Evolutionary conservation across 1,140 invertebrate species (phyloP).

Genomic region (Drosophila prosaltans): DNA sequence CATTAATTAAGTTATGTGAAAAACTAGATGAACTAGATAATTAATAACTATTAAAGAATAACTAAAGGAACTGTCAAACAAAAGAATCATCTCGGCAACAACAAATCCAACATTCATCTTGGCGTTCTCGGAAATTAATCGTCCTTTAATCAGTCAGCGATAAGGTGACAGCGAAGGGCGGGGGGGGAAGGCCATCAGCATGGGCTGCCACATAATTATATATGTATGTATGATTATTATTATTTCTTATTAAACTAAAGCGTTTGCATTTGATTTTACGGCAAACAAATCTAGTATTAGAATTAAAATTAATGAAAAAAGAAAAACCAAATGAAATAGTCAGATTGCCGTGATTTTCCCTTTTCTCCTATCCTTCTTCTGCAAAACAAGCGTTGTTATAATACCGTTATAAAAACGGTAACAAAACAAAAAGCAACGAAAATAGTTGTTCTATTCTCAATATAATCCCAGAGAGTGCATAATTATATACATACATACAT

Average conservation of each 20-base stretch:
- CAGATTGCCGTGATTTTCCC: slow-evolving; percentile 42
- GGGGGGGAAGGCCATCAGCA: background rate
- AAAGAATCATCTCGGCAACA: slow-evolving; percentile 3
- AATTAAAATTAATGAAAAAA: slow-evolving; percentile 37
- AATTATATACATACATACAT: slow-evolving; percentile 51
- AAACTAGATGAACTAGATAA: slow-evolving; percentile 43
- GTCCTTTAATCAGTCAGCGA: background rate
- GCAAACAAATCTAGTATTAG: slow-evolving; percentile 58
- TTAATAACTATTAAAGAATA: slow-evolving; percentile 41
- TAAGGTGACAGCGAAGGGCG: background rate
- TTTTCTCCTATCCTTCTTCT: background rate
- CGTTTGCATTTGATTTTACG: slow-evolving; percentile 72
- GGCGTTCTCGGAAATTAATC: no score
- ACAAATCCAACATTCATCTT: slow-evolving; percentile 15
- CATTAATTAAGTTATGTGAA: slow-evolving; percentile 23
- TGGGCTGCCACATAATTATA: background rate
- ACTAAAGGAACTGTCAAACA: slow-evolving; percentile 36
- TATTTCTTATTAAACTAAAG: background rate
- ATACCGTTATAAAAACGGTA: slow-evolving; percentile 5
- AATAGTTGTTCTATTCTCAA: slow-evolving; percentile 41
- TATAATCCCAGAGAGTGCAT: slow-evolving; percentile 58
- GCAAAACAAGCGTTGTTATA: background rate
- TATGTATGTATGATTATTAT: slow-evolving; percentile 55
- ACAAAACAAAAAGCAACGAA: slow-evolving; percentile 13
- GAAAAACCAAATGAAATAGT: slow-evolving; percentile 52